Conservation (phyloP, 2,888 invertebrate species). For the Idaea straminata region DNA sequence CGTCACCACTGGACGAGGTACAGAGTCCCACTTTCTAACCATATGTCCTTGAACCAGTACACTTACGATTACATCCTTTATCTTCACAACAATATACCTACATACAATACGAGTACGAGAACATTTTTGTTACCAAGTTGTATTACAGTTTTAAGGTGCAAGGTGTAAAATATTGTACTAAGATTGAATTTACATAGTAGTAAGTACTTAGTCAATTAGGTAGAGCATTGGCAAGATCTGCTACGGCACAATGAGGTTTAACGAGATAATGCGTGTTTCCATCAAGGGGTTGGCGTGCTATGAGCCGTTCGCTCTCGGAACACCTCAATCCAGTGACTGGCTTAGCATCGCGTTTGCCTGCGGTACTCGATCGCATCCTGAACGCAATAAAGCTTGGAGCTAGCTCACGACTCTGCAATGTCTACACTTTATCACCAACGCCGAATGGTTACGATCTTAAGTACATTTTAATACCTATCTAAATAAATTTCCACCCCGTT, state of each 20-base stretch:
- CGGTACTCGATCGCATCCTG: conserved; percentile 61
- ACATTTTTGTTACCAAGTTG: not conserved
- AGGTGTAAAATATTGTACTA: not conserved
- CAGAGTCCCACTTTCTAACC: conserved; percentile 67
- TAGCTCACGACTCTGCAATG: conserved; percentile 70
- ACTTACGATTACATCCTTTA: conserved; percentile 24
- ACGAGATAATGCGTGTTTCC: conserved; percentile 55
- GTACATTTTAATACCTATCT: conserved; percentile 66
- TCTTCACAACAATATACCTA: conserved; percentile 5
- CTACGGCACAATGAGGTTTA: conserved; percentile 56
- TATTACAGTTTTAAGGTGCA: not conserved
- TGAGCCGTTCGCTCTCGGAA: conserved; percentile 41
- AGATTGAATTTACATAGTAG: not conserved
- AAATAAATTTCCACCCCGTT: conserved; percentile 60
- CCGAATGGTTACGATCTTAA: conserved; percentile 70
- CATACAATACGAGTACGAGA: conserved; percentile 1
- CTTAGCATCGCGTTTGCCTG: conserved; percentile 55
- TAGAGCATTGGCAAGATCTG: conserved; percentile 28
- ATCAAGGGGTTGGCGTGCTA: conserved; percentile 41
- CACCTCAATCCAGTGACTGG: conserved; percentile 68
- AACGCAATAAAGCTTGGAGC: conserved; percentile 74
- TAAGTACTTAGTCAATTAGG: conserved; percentile 6
- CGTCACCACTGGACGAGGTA: conserved; percentile 57
- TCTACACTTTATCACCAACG: conserved; percentile 68
- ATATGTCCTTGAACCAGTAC: conserved; percentile 58